phyloP scores from a whole-genome alignment of 2,888 invertebrate genomes.

The Hirtodrosophila histrioides region DNA sequence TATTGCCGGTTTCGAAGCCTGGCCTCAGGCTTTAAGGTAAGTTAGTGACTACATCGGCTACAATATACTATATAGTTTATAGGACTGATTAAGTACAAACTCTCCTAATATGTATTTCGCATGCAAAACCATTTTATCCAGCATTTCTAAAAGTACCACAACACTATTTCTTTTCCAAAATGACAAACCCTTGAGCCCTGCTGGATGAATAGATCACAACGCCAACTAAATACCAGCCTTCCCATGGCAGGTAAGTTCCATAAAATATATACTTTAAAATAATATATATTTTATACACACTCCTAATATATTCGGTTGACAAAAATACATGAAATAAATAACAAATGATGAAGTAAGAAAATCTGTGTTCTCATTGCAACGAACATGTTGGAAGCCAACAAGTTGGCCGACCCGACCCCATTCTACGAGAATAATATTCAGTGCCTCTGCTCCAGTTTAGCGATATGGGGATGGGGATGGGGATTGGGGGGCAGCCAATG shows the following conservation, averaged over 20 bases:
- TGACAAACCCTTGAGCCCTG: constrained; percentile 27
- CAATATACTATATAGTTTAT: constrained; percentile 7
- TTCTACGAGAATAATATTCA: constrained; percentile 7
- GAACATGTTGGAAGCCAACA: constrained; percentile 63
- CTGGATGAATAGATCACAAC: constrained; percentile 17
- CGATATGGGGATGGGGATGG: too few relatives aligned
- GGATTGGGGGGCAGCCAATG: constrained; percentile 11
- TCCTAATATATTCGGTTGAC: too few relatives aligned
- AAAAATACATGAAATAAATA: constrained; percentile 26
- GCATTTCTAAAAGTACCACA: constrained; percentile 37
- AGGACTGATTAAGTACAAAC: constrained; percentile 48
- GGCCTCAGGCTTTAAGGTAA: constrained; percentile 33
- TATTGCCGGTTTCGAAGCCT: neutral
- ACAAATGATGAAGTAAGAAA: constrained; percentile 9
- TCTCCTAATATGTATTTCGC: constrained; percentile 16
- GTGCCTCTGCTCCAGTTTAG: constrained; percentile 39
- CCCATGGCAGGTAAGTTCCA: constrained; percentile 35
- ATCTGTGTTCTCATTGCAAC: constrained; percentile 48
- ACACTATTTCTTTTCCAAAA: constrained; percentile 54
- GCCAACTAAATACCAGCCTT: neutral
- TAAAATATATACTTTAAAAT: neutral
- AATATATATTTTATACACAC: neutral
- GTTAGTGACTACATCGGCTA: constrained; percentile 14
- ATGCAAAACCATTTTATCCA: constrained; percentile 4
- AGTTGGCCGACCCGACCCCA: constrained; percentile 27